A percentile compares a stretch with the other conserved stretches of the same genome.
phyloP scores from a whole-genome alignment of 2,113 vertebrate genomes.

The Colaptes auratus region DNA sequence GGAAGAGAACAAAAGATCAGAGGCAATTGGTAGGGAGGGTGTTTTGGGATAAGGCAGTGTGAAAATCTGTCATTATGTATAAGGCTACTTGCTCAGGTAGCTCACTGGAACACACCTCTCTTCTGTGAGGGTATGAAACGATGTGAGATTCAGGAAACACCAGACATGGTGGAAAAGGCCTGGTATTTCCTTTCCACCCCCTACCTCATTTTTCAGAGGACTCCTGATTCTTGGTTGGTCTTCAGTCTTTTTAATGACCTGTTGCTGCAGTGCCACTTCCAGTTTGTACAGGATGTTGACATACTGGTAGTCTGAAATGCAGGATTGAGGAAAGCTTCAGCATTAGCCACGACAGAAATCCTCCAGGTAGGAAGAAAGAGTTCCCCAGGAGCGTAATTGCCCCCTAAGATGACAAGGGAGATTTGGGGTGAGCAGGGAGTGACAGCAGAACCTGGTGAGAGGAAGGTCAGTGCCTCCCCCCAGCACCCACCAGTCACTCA shows the following conservation, averaged over 20 bases:
- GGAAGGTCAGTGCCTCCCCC: fast-evolving
- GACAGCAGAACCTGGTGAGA: neutral
- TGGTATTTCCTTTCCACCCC: neutral
- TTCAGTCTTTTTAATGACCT: conserved; percentile 42
- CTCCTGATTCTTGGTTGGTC: neutral
- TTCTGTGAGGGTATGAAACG: neutral
- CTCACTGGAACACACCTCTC: neutral
- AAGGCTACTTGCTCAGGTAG: neutral
- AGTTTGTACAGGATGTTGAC: conserved; percentile 46
- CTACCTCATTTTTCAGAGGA: neutral
- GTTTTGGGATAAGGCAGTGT: neutral
- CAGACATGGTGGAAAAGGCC: neutral
- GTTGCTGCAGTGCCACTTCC: conserved; percentile 32
- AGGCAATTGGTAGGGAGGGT: neutral
- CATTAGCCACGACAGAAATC: neutral
- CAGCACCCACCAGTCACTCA: too few species aligned
- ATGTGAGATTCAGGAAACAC: neutral
- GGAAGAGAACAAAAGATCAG: neutral
- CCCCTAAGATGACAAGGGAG: fast-evolving
- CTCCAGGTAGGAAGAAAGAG: neutral
- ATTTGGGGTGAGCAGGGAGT: too few species aligned
- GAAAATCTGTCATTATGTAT: neutral
- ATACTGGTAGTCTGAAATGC: conserved; percentile 23
- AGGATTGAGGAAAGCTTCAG: neutral
- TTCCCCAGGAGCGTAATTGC: neutral